phyloP scores from a whole-genome alignment of 2,888 invertebrate genomes.

The Drosophila eohydei region DNA sequence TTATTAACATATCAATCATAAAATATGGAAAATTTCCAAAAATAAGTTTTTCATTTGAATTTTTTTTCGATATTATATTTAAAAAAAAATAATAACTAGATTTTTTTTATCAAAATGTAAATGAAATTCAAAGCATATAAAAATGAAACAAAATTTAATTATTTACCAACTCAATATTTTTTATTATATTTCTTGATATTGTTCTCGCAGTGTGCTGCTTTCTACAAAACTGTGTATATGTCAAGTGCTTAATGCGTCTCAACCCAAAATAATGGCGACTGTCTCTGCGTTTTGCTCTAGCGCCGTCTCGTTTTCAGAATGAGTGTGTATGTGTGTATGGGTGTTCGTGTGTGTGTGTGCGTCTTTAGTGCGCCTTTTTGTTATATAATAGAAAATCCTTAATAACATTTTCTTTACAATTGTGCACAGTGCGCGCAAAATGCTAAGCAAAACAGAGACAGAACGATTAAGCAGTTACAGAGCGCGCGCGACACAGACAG shows the following conservation, averaged over 20 bases:
- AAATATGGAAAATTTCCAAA: too few species aligned
- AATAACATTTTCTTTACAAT: constrained; percentile 82
- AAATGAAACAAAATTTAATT: too few species aligned
- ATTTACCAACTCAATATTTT: too few species aligned
- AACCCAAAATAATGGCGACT: constrained; percentile 43
- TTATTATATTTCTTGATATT: too few species aligned
- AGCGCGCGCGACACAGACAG: neutral
- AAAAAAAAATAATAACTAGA: too few species aligned
- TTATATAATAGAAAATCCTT: constrained; percentile 82
- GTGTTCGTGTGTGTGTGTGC: constrained; percentile 23
- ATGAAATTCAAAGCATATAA: too few species aligned
- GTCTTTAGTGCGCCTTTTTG: constrained; percentile 75
- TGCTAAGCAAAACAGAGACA: constrained; percentile 25
- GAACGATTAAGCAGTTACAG: constrained; percentile 6
- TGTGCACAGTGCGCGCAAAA: constrained; percentile 44
- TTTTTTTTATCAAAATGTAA: too few species aligned
- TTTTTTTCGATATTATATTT: too few species aligned
- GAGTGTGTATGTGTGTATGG: neutral
- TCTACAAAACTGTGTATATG: constrained; percentile 45
- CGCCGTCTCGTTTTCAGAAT: neutral
- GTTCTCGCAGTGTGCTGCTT: constrained; percentile 16
- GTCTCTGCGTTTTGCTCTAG: constrained; percentile 9
- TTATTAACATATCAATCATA: too few species aligned
- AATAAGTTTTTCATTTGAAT: too few species aligned
- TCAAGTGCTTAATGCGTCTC: constrained; percentile 73